Evolutionary conservation across 1,140 invertebrate genomes (phyloP).

Genomic region (Lordiphosa clarofinis): DNA sequence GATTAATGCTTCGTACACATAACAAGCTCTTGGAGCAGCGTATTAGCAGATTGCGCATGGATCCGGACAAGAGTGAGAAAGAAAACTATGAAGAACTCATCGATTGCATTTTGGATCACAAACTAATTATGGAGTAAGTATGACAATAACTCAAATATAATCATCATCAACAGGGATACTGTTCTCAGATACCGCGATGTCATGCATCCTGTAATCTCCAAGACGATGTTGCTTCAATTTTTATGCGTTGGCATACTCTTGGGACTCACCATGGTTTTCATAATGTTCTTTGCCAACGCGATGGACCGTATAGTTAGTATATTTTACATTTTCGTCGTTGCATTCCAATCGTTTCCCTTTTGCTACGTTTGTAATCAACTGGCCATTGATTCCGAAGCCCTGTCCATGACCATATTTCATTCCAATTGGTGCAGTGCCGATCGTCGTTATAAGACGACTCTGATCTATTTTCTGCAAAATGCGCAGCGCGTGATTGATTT

Average conservation of each 20-base stretch:
- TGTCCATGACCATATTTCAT: conserved; percentile 20
- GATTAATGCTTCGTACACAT: conserved; percentile 21
- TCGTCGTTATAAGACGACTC: conserved; percentile 18
- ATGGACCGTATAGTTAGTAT: background rate
- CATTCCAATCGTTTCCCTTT: conserved; percentile 33
- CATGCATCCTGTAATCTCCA: conserved; percentile 30
- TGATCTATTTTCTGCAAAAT: conserved; percentile 37
- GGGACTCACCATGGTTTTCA: conserved; percentile 21
- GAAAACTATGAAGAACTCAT: conserved; percentile 22
- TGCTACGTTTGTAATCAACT: conserved; percentile 32
- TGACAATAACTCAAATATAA: too few species aligned
- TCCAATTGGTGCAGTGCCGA: conserved; percentile 25
- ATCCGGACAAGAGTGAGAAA: conserved; percentile 16
- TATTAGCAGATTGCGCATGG: conserved; percentile 6
- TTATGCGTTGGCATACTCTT: conserved; percentile 21
- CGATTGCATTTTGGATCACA: conserved; percentile 28
- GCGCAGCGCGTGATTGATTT: conserved; percentile 24
- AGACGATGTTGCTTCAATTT: conserved; percentile 32
- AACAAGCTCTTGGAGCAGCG: conserved; percentile 6
- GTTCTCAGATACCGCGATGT: conserved; percentile 18
- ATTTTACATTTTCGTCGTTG: conserved; percentile 2
- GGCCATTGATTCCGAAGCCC: conserved; percentile 6
- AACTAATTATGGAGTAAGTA: conserved; percentile 22
- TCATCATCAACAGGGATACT: background rate
- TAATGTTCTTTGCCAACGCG: conserved; percentile 25